These are phyloP conservation scores for Falco peregrinus DNA, from an alignment of 2,797 vertebrate genomes.

Conservation along the genomic window DNA sequence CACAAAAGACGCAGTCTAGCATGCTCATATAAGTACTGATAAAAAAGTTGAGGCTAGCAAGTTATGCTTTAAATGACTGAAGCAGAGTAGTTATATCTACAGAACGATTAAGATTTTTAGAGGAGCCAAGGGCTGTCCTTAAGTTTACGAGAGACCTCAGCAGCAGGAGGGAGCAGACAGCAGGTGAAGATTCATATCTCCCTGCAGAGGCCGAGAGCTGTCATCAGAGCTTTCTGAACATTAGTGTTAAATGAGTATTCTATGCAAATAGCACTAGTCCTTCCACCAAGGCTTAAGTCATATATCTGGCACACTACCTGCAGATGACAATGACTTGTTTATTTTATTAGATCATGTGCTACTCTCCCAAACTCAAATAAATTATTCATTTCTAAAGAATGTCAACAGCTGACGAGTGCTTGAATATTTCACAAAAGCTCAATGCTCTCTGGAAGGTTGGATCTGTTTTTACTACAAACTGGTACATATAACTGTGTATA, in stretches of 20 bases:
- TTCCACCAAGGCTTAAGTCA: conserved; percentile 46
- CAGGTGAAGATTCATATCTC: conserved; percentile 62
- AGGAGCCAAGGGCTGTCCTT: background rate
- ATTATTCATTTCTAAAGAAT: conserved; percentile 58
- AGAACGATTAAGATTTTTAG: background rate
- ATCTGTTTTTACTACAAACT: background rate
- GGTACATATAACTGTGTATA: background rate
- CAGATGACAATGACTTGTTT: conserved; percentile 60
- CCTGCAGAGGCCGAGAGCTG: conserved; percentile 17
- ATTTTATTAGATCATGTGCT: conserved; percentile 60
- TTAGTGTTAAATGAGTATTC: background rate
- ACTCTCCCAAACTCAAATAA: conserved; percentile 42
- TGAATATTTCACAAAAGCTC: background rate
- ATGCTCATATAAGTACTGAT: background rate
- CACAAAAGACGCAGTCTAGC: background rate
- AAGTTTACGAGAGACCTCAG: background rate
- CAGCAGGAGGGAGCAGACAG: conserved; percentile 51
- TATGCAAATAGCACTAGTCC: conserved; percentile 20
- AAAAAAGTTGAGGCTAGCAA: background rate
- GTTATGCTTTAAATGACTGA: background rate
- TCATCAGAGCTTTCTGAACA: conserved; percentile 23
- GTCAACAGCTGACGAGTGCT: conserved; percentile 38
- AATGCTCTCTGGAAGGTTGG: background rate
- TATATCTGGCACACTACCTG: conserved; percentile 56
- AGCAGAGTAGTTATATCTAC: background rate